Evolutionary conservation across 2,113 vertebrate genomes (phyloP).

Genomic region (Meleagris gallopavo): DNA sequence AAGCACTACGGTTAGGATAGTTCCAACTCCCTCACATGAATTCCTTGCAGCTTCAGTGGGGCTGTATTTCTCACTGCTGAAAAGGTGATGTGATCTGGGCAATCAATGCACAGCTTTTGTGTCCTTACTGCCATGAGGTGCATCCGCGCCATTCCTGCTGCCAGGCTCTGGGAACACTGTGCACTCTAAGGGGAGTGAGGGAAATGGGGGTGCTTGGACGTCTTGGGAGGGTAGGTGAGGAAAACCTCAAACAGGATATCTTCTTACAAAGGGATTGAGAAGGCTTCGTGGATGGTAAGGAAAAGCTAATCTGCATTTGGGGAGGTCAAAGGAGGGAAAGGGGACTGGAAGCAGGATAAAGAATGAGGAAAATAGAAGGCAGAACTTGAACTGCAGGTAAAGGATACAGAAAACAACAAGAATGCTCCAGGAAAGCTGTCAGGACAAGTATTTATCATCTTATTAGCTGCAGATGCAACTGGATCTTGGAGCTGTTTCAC

Average conservation of each 20-base stretch:
- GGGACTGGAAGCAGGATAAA: background rate
- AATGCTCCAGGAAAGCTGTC: background rate
- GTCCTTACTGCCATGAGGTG: accelerated
- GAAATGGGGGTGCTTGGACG: background rate
- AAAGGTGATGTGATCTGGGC: background rate
- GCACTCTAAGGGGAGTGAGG: background rate
- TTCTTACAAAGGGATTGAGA: background rate
- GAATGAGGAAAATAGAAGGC: background rate
- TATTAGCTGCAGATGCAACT: background rate
- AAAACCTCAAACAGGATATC: background rate
- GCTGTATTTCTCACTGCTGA: background rate
- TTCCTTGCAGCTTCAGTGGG: background rate
- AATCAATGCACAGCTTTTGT: accelerated
- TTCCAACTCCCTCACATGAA: background rate
- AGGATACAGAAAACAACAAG: background rate
- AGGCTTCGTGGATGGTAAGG: background rate
- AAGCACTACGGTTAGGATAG: background rate
- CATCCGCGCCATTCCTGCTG: background rate
- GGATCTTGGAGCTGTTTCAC: background rate
- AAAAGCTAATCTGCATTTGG: background rate
- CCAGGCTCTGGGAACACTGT: background rate
- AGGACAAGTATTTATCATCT: background rate
- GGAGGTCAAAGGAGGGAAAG: background rate
- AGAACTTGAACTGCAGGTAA: background rate
- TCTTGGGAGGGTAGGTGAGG: background rate